A percentile compares a stretch with the other conserved stretches of the same genome.
Evolutionary conservation across 2,797 vertebrate genomes (phyloP).

Genomic region (Siniperca obscura): DNA sequence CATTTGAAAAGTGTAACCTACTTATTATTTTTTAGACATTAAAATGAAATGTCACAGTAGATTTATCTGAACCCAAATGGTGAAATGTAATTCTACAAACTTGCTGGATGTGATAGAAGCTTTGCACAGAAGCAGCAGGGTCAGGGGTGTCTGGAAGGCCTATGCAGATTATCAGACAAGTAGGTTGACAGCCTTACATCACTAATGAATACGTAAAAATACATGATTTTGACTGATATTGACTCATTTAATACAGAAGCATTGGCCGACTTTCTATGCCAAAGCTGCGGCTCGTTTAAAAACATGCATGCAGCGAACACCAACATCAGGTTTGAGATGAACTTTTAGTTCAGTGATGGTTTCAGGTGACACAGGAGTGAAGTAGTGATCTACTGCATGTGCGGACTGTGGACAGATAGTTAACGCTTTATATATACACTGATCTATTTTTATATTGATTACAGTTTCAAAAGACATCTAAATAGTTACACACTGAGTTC

Average conservation of each 20-base stretch:
- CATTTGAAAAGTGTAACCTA: background rate
- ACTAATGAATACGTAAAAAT: conserved; percentile 22
- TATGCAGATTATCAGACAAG: conserved; percentile 26
- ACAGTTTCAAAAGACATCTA: conserved; percentile 19
- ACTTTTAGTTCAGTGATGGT: conserved; percentile 7
- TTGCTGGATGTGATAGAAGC: conserved; percentile 1
- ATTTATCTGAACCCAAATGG: background rate
- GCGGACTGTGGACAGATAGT: background rate
- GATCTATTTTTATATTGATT: conserved; percentile 22
- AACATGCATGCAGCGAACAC: conserved; percentile 30
- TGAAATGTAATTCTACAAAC: conserved; percentile 12
- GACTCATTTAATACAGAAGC: conserved; percentile 28
- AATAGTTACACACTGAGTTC: conserved; percentile 24
- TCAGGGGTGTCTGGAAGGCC: conserved; percentile 42
- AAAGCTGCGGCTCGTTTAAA: conserved; percentile 27
- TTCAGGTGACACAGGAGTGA: background rate
- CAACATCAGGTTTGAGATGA: conserved; percentile 3
- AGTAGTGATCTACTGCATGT: conserved; percentile 10
- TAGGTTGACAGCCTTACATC: conserved; percentile 18
- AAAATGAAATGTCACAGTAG: conserved; percentile 5
- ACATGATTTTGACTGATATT: conserved; percentile 12
- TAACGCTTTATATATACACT: background rate
- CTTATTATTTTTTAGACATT: conserved; percentile 11
- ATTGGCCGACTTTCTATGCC: background rate
- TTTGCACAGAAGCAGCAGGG: conserved; percentile 14